Evolutionary conservation across 1,140 invertebrate genomes (phyloP).

Genomic region (Drosophila guanche): DNA sequence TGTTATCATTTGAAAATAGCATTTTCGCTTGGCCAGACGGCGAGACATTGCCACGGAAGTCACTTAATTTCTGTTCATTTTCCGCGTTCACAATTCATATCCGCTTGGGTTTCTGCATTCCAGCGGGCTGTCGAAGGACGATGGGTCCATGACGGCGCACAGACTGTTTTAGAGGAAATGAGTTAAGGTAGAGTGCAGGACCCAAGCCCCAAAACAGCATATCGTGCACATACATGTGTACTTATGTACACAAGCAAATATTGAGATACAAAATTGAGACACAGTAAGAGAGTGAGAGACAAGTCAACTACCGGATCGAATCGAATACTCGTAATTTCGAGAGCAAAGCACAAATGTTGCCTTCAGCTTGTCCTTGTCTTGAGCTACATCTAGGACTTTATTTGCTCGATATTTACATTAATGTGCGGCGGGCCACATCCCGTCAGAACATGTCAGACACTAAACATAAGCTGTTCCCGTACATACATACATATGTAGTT

Average conservation of each 20-base stretch:
- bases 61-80: constrained; percentile 79
- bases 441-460: constrained; percentile 33
- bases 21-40: constrained; percentile 71
- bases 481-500: constrained; percentile 6
- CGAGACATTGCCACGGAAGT: constrained; percentile 77
- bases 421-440: constrained; percentile 24
- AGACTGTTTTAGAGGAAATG: constrained; percentile 40
- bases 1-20: constrained; percentile 52
- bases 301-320: constrained; percentile 25
- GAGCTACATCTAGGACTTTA: constrained; percentile 41
- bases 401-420: constrained; percentile 48
- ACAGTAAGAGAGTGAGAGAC: not conserved
- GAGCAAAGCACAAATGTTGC: not conserved
- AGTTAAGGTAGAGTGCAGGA: constrained; percentile 5
- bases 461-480: constrained; percentile 53
- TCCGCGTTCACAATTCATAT: constrained; percentile 77
- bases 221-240: not conserved
- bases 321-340: constrained; percentile 8
- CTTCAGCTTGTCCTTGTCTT: constrained; percentile 28
- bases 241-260: not conserved
- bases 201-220: too few relatives aligned
- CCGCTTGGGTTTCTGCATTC: constrained; percentile 52
- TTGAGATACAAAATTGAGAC: too few relatives aligned
- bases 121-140: constrained; percentile 36
- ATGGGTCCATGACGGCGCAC: constrained; percentile 13